phyloP scores from a whole-genome alignment of 2,888 invertebrate genomes.

The Siphonodentalium dalli region DNA sequence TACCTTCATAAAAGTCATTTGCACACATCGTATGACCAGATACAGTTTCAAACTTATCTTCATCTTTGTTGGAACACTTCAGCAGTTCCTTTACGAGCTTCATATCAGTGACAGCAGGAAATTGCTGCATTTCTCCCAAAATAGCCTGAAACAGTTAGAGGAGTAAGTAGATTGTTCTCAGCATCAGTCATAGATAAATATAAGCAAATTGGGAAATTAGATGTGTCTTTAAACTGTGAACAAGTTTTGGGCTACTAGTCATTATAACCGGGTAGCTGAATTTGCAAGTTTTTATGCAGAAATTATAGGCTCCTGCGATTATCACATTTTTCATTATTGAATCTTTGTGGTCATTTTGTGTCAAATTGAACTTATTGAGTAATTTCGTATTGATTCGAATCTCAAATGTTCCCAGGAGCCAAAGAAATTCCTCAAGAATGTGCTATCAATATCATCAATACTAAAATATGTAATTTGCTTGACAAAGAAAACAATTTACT shows the following conservation, averaged over 20 bases:
- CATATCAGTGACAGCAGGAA: slow-evolving; percentile 85
- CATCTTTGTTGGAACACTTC: slow-evolving; percentile 72
- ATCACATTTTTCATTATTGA: too few species aligned
- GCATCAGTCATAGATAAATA: background rate
- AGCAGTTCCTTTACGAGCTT: slow-evolving; percentile 82
- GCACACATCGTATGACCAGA: slow-evolving; percentile 96
- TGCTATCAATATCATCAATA: too few species aligned
- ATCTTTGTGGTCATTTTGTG: too few species aligned
- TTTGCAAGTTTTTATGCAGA: too few species aligned
- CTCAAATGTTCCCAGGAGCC: too few species aligned
- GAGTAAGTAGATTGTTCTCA: background rate
- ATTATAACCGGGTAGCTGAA: too few species aligned
- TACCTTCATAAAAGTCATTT: slow-evolving; percentile 91
- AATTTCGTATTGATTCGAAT: too few species aligned
- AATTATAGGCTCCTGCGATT: too few species aligned
- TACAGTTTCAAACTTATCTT: slow-evolving; percentile 72
- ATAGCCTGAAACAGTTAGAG: slow-evolving; percentile 43
- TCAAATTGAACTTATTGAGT: too few species aligned
- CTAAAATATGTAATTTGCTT: too few species aligned
- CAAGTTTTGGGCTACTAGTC: background rate
- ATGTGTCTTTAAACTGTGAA: background rate
- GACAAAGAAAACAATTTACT: too few species aligned
- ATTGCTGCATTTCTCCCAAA: slow-evolving; percentile 59
- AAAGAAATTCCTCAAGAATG: too few species aligned
- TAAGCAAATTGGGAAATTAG: background rate